Conservation (phyloP, 1,140 invertebrate species). For the Tribolium madens region DNA sequence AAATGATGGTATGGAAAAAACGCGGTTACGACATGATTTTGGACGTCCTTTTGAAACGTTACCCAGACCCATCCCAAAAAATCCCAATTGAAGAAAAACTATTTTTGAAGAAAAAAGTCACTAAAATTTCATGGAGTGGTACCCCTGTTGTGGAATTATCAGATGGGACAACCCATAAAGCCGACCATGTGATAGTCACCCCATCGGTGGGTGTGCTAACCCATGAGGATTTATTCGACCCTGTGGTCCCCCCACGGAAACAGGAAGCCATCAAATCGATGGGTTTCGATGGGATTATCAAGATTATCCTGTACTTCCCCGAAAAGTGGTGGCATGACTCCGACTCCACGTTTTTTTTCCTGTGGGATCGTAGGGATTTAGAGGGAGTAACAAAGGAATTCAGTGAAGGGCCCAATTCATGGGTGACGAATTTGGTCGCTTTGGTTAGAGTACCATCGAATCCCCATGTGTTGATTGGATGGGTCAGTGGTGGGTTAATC, state of each 20-base stretch:
- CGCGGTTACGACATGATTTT: conserved; percentile 3
- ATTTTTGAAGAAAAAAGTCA: conserved; percentile 67
- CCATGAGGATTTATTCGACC: conserved; percentile 72
- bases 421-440: conserved; percentile 12
- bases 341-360: not conserved
- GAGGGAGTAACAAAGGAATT: not conserved
- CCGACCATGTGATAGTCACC: conserved; percentile 77
- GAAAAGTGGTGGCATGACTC: conserved; percentile 14
- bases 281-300: conserved; percentile 79
- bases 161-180: conserved; percentile 70
- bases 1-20: not conserved
- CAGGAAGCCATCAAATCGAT: conserved; percentile 73
- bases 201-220: conserved; percentile 78
- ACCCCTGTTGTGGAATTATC: conserved; percentile 54
- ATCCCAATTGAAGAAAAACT: conserved; percentile 64
- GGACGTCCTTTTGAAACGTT: not conserved
- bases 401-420: not conserved
- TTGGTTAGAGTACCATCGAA: conserved; percentile 38
- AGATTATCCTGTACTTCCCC: conserved; percentile 79
- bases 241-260: conserved; percentile 72
- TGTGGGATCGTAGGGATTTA: conserved; percentile 19
- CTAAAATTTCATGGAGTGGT: conserved; percentile 66
- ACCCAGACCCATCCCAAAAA: conserved; percentile 32
- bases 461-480: conserved; percentile 47
- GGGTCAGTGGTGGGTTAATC: conserved; percentile 48